Conservation (phyloP, 2,113 vertebrate genomes). For the Nymphicus hollandicus region DNA sequence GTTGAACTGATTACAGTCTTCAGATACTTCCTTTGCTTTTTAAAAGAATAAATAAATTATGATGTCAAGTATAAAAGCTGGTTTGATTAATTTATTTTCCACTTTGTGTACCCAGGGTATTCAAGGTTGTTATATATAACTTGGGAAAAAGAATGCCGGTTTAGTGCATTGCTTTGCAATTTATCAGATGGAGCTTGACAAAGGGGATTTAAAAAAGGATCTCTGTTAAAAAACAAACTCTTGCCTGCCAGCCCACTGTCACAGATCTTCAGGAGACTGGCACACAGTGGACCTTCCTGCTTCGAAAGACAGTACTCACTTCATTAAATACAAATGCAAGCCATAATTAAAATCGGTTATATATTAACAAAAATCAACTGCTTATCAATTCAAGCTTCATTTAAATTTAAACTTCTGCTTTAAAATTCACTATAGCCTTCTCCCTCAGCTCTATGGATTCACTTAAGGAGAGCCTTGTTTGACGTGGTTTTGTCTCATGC, state of each 20-base stretch:
- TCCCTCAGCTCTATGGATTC: neutral
- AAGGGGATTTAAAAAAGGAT: neutral
- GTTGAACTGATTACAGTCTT: neutral
- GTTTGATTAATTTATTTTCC: conserved; percentile 45
- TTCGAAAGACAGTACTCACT: neutral
- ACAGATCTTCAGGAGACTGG: neutral
- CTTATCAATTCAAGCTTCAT: neutral
- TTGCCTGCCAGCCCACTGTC: neutral
- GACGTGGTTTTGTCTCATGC: neutral
- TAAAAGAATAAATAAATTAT: neutral
- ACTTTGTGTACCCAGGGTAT: neutral
- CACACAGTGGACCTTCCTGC: neutral
- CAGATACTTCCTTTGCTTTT: neutral
- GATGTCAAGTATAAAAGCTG: neutral
- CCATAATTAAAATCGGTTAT: neutral
- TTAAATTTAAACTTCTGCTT: neutral
- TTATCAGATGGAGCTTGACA: neutral
- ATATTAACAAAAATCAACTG: neutral
- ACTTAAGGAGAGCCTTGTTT: neutral
- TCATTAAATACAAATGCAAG: neutral
- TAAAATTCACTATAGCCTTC: neutral
- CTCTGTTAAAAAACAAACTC: neutral
- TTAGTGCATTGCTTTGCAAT: neutral
- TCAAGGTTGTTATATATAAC: conserved; percentile 26
- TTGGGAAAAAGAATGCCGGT: neutral